phyloP scores from a whole-genome alignment of 2,888 invertebrate species.

The Spatulosminthurus flaviceps region DNA sequence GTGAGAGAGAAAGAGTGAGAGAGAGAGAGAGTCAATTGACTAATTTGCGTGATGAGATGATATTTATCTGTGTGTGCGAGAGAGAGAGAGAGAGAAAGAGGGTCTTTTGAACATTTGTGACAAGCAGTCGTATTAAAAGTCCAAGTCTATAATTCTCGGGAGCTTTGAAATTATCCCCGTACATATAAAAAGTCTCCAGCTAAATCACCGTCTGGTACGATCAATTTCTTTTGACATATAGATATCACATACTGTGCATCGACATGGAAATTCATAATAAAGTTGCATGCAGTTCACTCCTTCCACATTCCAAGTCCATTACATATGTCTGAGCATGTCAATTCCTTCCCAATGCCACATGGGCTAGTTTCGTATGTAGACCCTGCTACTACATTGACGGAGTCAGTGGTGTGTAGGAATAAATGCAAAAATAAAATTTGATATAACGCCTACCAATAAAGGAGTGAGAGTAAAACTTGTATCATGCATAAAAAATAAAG shows the following conservation, averaged over 20 bases:
- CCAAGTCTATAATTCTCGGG: not conserved
- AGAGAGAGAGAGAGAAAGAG: too few relatives aligned
- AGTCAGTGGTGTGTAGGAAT: too few relatives aligned
- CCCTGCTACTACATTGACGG: too few relatives aligned
- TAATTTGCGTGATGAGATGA: slow-evolving; percentile 43
- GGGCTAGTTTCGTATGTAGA: too few relatives aligned
- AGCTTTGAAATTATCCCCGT: too few relatives aligned
- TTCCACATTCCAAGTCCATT: not conserved
- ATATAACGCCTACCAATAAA: too few relatives aligned
- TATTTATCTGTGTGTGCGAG: slow-evolving; percentile 39
- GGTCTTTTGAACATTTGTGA: slow-evolving; percentile 23
- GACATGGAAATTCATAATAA: slow-evolving; percentile 9
- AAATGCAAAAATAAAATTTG: too few relatives aligned
- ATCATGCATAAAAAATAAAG: too few relatives aligned
- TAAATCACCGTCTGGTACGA: slow-evolving; percentile 44
- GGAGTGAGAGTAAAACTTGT: too few relatives aligned
- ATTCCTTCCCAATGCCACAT: too few relatives aligned
- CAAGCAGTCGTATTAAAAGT: not conserved
- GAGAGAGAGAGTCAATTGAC: slow-evolving; percentile 12
- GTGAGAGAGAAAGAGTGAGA: not conserved
- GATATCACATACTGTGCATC: slow-evolving; percentile 18
- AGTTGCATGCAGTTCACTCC: slow-evolving; percentile 8
- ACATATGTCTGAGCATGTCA: too few relatives aligned
- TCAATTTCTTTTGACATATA: slow-evolving; percentile 32
- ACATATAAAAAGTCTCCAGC: slow-evolving; percentile 6